Evolutionary conservation across 2,888 invertebrate species (phyloP), one percentile per base, ranked within the genome.

Genomic region (Priocnemis perturbator): DNA sequence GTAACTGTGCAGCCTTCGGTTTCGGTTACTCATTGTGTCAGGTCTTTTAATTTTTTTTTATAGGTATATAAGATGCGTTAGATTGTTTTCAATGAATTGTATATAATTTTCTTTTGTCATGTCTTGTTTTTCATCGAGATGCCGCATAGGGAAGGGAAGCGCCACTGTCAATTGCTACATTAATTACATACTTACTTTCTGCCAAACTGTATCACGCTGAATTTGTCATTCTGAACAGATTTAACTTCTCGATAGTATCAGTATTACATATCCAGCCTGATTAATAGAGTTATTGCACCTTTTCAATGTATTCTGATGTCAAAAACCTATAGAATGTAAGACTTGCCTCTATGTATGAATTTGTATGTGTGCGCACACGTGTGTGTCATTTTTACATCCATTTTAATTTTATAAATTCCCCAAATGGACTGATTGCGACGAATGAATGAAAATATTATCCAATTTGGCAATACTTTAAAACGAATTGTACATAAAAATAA

Each of bases 251-350:
- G 67, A 72, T 72, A 62, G 53, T 69, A 64, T 65, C 69, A 50
- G 21, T 76, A 65, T 74, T 64, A 72, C 73, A 73, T 71, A 71
- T 76, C 70, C 70, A 73, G 73, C 70, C 72, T 59, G 76, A 65
- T 70, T 64, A 62, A 57, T 76, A 70, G 69, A 45, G 69, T 73
- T 73, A 71, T 73, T 70, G 60, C 65, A 60, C 67, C 64, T 37
- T 58, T 67, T 74, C 64, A 64, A 57, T 48, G 56, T 70, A 73
- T 26, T 69, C 67, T n/a, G 53, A 59, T 61, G 26, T 21, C 17
- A 21, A 23, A 26, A 20, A 26, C 20, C 14, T 37, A 37, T 37
- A 37, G 37, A 37, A 37, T 37, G 37, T 37, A 9, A 37, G 37
- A 11, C 37, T 37, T 37, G 11, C 14, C 37, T 11, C 37, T 37